phyloP scores from a whole-genome alignment of 2,797 vertebrate genomes.

The Eurystomus glaucurus region DNA sequence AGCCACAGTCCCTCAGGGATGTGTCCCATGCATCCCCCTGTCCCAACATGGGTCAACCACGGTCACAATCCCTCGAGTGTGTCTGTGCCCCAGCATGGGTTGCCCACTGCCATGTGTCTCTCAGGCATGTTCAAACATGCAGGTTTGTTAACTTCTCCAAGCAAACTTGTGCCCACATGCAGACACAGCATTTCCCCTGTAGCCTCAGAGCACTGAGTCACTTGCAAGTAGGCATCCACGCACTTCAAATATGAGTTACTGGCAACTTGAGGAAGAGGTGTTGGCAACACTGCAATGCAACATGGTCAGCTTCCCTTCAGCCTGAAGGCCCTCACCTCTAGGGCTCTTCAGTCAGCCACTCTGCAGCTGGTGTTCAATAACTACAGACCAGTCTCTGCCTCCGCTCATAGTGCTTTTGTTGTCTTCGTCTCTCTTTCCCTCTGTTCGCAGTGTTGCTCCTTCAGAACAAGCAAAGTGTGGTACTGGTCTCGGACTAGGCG shows the following conservation, averaged over 20 bases:
- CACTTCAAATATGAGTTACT: rapidly evolving
- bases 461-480: neutral
- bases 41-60: neutral
- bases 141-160: neutral
- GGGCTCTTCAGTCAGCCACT: neutral
- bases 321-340: neutral
- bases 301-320: neutral
- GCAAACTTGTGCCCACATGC: neutral
- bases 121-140: neutral
- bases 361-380: neutral
- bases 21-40: neutral
- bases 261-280: neutral
- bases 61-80: too few relatives aligned
- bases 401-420: neutral
- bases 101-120: neutral
- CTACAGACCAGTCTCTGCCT: neutral
- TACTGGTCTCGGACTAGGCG: neutral
- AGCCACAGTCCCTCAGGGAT: neutral
- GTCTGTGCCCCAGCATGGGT: neutral
- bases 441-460: neutral
- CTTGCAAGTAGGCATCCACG: neutral
- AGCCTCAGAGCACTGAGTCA: neutral
- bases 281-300: neutral
- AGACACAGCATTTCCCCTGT: neutral
- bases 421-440: neutral